Percentiles rank a stretch among this genome's conserved stretches.
phyloP scores from a whole-genome alignment of 2,797 vertebrate species.

The Erethizon dorsatum region DNA sequence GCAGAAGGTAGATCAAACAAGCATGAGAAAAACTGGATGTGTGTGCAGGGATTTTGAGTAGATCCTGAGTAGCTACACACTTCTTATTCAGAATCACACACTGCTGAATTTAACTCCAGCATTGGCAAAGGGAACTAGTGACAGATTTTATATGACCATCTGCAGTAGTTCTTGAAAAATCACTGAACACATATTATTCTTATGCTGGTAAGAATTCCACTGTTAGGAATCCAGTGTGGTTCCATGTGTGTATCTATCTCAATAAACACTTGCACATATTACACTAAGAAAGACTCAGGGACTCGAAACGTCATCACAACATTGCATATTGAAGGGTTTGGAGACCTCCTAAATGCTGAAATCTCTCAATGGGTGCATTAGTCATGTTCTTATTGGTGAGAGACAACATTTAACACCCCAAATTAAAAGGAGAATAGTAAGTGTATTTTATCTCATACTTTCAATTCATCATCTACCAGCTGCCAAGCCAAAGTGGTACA shows the following conservation, averaged over 20 bases:
- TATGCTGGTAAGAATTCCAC: not conserved
- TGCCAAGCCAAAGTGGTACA: no score
- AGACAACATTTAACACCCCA: no score
- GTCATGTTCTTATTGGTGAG: not conserved
- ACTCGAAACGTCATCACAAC: not conserved
- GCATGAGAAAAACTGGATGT: rapidly evolving
- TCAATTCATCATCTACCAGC: no score
- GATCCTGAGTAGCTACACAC: not conserved
- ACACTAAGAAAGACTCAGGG: not conserved
- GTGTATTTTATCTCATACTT: no score
- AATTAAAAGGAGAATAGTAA: no score
- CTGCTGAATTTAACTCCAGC: not conserved
- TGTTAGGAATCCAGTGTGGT: not conserved
- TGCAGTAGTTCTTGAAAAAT: not conserved
- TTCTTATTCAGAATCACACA: not conserved
- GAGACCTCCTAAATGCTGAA: not conserved
- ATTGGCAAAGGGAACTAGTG: rapidly evolving
- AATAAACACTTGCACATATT: not conserved
- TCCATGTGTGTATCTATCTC: not conserved
- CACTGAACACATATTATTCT: not conserved
- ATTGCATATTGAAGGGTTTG: not conserved
- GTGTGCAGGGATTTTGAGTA: not conserved
- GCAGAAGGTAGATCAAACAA: not conserved
- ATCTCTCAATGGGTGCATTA: not conserved
- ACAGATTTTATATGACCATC: not conserved